phyloP scores from a whole-genome alignment of 2,797 vertebrate genomes.

The Lerista edwardsae region DNA sequence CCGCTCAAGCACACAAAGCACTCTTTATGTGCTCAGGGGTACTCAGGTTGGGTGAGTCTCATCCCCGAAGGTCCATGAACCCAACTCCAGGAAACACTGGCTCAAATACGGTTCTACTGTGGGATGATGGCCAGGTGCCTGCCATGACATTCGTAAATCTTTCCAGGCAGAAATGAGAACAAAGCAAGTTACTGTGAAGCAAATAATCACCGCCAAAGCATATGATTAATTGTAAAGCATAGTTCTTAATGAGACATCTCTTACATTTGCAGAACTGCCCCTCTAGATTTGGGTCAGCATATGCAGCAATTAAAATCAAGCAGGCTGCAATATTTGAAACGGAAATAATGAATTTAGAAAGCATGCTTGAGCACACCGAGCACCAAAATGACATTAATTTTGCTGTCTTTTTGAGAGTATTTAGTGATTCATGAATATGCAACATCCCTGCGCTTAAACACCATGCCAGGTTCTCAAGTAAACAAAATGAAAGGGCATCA shows the following conservation, averaged over 20 bases:
- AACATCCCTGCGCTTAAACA: constrained; percentile 24
- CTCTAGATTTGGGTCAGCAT: constrained; percentile 37
- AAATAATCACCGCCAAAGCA: constrained; percentile 29
- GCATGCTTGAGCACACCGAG: not conserved
- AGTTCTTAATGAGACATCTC: constrained; percentile 33
- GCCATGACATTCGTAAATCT: not conserved
- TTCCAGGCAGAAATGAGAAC: constrained; percentile 4
- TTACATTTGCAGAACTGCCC: constrained; percentile 32
- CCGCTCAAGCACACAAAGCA: not conserved
- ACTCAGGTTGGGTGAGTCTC: not conserved
- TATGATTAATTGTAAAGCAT: constrained; percentile 42
- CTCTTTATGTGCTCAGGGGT: not conserved
- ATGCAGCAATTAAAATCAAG: constrained; percentile 18
- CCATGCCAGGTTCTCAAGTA: constrained; percentile 29
- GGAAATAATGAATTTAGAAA: constrained; percentile 20
- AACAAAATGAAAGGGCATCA: constrained; percentile 26
- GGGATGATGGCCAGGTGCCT: not conserved
- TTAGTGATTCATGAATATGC: constrained; percentile 20
- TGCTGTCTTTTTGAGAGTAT: constrained; percentile 9
- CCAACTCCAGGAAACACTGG: not conserved
- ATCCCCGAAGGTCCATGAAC: not conserved
- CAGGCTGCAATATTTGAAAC: constrained; percentile 10
- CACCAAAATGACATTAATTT: constrained; percentile 19
- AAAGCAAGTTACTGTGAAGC: constrained; percentile 16
- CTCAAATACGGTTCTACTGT: not conserved